These are phyloP conservation scores for Microcebus griseorufus DNA, from an alignment of 2,113 vertebrate genomes.

Conservation along the genomic window DNA sequence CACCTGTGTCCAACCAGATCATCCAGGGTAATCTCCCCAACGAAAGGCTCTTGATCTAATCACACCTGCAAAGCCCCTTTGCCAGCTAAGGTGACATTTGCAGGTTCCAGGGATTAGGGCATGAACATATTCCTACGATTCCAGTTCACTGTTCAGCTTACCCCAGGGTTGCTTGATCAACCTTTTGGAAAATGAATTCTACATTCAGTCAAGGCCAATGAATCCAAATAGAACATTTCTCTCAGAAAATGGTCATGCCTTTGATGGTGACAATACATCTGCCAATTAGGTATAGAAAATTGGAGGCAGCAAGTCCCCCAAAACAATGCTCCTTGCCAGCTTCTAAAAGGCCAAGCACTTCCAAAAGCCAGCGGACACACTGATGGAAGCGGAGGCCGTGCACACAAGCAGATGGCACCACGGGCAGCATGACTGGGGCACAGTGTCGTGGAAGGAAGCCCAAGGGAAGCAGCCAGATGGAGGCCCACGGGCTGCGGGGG, in stretches of 20 bases:
- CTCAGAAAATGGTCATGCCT: neutral
- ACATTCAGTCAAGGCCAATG: neutral
- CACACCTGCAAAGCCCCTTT: neutral
- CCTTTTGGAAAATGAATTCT: neutral
- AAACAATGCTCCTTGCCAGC: neutral
- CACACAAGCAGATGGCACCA: neutral
- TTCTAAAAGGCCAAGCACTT: neutral
- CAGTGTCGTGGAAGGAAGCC: neutral
- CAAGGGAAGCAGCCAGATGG: neutral
- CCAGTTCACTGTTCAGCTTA: neutral
- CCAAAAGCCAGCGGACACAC: neutral
- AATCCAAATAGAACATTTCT: neutral
- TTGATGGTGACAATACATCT: neutral
- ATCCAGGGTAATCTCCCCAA: neutral
- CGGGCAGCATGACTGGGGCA: neutral
- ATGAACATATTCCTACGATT: neutral
- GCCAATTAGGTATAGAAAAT: neutral
- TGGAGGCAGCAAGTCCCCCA: neutral
- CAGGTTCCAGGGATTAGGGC: neutral
- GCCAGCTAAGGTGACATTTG: neutral
- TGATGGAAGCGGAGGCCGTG: neutral
- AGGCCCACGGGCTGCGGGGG: neutral
- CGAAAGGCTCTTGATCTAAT: neutral
- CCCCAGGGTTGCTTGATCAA: neutral
- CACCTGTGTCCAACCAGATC: neutral